Base-by-base conservation (phyloP, 2,113 vertebrate genomes). In the Pteruthius melanotis region DNA sequence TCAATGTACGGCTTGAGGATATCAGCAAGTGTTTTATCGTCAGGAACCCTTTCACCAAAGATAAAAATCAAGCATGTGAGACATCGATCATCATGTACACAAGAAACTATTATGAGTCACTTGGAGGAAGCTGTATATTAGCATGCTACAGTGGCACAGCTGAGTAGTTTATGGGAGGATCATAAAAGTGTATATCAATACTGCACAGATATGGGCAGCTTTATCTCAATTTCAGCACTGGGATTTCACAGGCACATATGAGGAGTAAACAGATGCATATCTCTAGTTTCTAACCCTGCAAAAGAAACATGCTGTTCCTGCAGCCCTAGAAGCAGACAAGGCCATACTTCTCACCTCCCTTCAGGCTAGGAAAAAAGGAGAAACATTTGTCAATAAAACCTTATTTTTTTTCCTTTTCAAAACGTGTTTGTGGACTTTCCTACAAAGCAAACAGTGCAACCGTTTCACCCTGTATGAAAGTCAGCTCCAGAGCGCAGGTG, bases 1-100 rank as follows among this genome's bases (percentile, higher is more conserved):
- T 99, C 98, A 96, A 99, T 97, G 60, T 99, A 99, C 1, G 95
- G 77, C 66, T 97, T 98, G 83, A 99, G 97, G 95, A 99, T 98
- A 97, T 99, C 97, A 93, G 97, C 78, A 15, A 99, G 96, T 1
- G 95, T 98, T 95, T 97, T 98, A 90, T 97, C 96, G 2, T 99
- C 99, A 35, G 98, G 97, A 47, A 99, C 98, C 97, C 99, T 99
- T 97, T 85, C 59, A 80, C 16, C 74, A 95, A 94, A 94, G 76
- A 96, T 88, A 87, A 97, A 95, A 78, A 94, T 27, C 61, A 95
- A 50, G 24, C 31, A 77, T 7, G 44, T 91, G 89, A 97, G 74
- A 90, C 85, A 72, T 56, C 52, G 53, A 85, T 94, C 85, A 94
- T 69, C 65, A 44, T 3, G 40, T 52, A 84, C 69, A 78, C 42